Percentiles rank a stretch among this genome's conserved stretches.
These are phyloP conservation scores for Rhea pennata DNA, from an alignment of 2,113 vertebrate species.

Conservation along the genomic window DNA sequence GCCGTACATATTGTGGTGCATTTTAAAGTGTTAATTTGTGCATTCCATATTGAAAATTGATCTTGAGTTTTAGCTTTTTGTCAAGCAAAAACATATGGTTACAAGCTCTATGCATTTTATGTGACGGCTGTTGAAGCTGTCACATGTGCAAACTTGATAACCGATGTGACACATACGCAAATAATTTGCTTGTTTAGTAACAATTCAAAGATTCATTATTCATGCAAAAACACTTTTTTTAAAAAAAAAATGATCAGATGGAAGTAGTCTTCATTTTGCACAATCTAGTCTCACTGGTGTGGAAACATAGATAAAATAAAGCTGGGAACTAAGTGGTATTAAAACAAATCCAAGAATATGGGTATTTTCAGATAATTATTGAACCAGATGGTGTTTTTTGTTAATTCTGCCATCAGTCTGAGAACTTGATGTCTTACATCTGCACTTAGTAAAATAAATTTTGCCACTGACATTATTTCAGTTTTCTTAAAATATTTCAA, in stretches of 20 bases:
- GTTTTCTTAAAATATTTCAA: constrained; percentile 88
- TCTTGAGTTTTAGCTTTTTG: constrained; percentile 85
- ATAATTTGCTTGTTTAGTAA: constrained; percentile 88
- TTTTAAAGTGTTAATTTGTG: constrained; percentile 88
- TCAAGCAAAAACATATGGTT: constrained; percentile 92
- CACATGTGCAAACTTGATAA: constrained; percentile 88
- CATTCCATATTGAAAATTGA: constrained; percentile 87
- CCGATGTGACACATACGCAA: constrained; percentile 84
- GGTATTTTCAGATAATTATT: constrained; percentile 87
- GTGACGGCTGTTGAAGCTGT: constrained; percentile 88
- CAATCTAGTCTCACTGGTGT: constrained; percentile 80
- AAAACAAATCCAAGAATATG: constrained; percentile 83
- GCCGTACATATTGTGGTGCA: constrained; percentile 80
- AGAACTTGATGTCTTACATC: constrained; percentile 89
- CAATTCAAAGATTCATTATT: constrained; percentile 83
- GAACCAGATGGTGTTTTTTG: constrained; percentile 89
- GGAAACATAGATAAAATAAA: constrained; percentile 83
- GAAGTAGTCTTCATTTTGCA: constrained; percentile 80
- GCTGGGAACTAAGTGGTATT: constrained; percentile 80
- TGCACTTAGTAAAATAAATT: constrained; percentile 88
- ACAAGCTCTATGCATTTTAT: constrained; percentile 84
- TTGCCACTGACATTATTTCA: constrained; percentile 84
- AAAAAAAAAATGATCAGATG: constrained; percentile 81
- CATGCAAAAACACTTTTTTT: constrained; percentile 79
- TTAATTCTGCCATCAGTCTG: constrained; percentile 88